phyloP scores from a whole-genome alignment of 1,140 invertebrate species.

The Hestina assimilis region DNA sequence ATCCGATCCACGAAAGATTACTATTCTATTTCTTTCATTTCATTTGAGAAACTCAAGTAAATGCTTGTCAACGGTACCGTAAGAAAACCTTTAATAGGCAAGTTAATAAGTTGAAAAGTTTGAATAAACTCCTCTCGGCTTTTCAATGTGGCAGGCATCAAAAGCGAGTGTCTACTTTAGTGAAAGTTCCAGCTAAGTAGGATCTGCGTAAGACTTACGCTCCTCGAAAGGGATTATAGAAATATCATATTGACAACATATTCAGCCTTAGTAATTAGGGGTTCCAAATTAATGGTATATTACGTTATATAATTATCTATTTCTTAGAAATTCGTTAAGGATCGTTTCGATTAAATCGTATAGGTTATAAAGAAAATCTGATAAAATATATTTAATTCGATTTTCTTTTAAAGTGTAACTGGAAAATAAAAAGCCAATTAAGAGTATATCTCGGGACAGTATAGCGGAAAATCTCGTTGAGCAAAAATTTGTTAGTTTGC shows the following conservation, averaged over 20 bases:
- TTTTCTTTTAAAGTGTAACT: background rate
- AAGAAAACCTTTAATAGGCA: conserved; percentile 66
- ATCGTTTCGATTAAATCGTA: too few relatives aligned
- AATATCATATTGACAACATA: conserved; percentile 54
- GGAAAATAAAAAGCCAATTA: background rate
- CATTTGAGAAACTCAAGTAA: conserved; percentile 36
- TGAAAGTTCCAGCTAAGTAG: conserved; percentile 71
- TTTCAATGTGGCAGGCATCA: conserved; percentile 69
- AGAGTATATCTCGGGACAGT: conserved; percentile 4
- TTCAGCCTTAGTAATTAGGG: conserved; percentile 39
- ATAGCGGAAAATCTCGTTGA: conserved; percentile 7
- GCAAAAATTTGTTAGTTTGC: conserved; percentile 12
- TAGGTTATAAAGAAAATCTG: too few relatives aligned
- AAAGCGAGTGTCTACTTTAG: conserved; percentile 68
- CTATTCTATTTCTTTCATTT: conserved; percentile 34
- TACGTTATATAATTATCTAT: background rate
- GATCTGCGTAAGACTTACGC: conserved; percentile 68
- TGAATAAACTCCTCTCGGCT: conserved; percentile 64
- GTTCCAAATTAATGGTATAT: conserved; percentile 4
- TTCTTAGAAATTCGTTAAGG: background rate
- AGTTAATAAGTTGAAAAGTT: conserved; percentile 74
- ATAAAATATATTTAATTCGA: background rate
- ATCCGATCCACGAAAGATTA: conserved; percentile 37
- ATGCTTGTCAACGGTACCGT: conserved; percentile 38
- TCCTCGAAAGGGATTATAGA: conserved; percentile 44